Evolutionary conservation across 2,113 vertebrate species (phyloP).

Genomic region (Cheilinus undulatus): DNA sequence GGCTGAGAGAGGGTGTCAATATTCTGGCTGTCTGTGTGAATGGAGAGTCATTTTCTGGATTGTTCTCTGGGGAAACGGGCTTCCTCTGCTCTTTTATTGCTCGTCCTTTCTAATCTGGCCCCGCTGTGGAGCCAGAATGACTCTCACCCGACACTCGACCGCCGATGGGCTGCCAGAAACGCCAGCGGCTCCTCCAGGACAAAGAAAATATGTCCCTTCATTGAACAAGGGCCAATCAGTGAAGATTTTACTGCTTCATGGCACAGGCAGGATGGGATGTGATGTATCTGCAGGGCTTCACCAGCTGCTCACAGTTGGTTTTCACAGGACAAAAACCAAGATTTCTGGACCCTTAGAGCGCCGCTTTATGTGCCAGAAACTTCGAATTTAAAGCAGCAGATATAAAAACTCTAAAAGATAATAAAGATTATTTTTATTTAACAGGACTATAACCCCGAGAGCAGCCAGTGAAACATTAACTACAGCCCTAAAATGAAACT

Average conservation of each 20-base stretch:
- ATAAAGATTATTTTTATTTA: neutral
- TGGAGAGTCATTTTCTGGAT: conserved; percentile 21
- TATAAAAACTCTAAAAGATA: neutral
- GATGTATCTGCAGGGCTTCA: conserved; percentile 4
- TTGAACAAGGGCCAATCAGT: conserved; percentile 9
- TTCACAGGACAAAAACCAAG: neutral
- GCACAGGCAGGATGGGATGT: neutral
- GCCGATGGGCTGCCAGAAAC: neutral
- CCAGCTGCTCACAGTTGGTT: conserved; percentile 28
- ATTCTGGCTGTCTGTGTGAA: conserved; percentile 22
- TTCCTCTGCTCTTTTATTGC: conserved; percentile 33
- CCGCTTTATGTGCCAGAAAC: neutral
- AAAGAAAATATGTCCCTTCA: neutral
- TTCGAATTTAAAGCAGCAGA: neutral
- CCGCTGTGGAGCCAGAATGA: conserved; percentile 11
- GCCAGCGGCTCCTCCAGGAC: conserved; percentile 25
- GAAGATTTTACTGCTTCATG: conserved; percentile 14
- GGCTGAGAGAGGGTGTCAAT: conserved; percentile 26
- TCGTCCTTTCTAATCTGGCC: conserved; percentile 31
- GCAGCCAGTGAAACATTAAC: neutral
- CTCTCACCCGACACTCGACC: conserved; percentile 6
- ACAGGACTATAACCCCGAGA: no score
- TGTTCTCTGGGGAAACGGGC: conserved; percentile 33
- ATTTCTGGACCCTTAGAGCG: neutral
- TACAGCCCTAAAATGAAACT: neutral